Percentiles rank a stretch among this genome's conserved stretches.
phyloP scores from a whole-genome alignment of 2,888 invertebrate genomes.

The Criorhina ranunculi region DNA sequence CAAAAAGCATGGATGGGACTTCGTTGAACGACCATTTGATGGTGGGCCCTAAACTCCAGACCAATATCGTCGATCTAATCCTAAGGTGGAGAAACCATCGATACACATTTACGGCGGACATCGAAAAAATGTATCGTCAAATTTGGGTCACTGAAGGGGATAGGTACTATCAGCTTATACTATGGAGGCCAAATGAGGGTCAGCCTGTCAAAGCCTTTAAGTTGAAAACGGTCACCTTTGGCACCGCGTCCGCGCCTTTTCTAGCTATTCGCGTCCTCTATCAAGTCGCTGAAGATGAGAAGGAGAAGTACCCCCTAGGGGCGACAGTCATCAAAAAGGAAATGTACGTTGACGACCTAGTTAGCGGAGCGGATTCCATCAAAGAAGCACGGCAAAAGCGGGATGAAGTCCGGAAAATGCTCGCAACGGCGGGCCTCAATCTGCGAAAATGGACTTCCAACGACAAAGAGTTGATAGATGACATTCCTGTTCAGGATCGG shows the following conservation, averaged over 20 bases:
- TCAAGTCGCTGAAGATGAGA: too few species aligned
- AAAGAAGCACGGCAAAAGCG: not conserved
- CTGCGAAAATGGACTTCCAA: too few species aligned
- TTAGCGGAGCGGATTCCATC: not conserved
- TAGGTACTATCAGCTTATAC: not conserved
- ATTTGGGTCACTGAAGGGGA: not conserved
- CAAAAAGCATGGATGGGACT: not conserved
- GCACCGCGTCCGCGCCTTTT: not conserved
- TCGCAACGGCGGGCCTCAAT: not conserved
- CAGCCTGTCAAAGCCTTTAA: not conserved
- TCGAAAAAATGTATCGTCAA: not conserved
- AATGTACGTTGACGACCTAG: not conserved
- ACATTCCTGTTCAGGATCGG: too few species aligned
- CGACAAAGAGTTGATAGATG: too few species aligned
- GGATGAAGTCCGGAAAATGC: constrained; percentile 4
- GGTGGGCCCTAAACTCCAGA: not conserved
- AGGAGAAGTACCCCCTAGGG: not conserved
- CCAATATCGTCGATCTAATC: not conserved
- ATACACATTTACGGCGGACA: constrained; percentile 1
- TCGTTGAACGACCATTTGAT: too few species aligned
- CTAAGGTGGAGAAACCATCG: not conserved
- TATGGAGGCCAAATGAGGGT: not conserved
- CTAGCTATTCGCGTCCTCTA: too few species aligned
- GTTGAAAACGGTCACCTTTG: not conserved
- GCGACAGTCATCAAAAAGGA: not conserved